These are phyloP conservation scores for Stomorhina lunata DNA, from an alignment of 2,888 invertebrate species.

Conservation along the genomic window DNA sequence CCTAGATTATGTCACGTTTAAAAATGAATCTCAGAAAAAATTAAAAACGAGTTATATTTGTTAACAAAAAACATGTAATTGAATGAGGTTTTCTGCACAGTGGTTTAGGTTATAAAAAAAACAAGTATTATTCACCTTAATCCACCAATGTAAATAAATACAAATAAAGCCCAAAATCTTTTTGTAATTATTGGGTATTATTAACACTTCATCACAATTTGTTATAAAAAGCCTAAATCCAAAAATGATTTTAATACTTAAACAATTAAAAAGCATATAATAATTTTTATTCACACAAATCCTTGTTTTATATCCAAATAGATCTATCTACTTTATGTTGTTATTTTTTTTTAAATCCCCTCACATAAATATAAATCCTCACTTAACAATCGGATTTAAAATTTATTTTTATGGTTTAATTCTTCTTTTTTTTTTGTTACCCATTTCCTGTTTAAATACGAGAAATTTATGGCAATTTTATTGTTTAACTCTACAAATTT, in stretches of 20 bases:
- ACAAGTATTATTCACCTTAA: too few relatives aligned
- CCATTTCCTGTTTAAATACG: not conserved
- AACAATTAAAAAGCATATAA: not conserved
- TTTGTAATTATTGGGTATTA: too few relatives aligned
- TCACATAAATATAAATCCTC: not conserved
- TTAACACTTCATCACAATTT: too few relatives aligned
- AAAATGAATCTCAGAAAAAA: too few relatives aligned
- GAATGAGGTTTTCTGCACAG: too few relatives aligned
- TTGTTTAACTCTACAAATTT: constrained; percentile 49
- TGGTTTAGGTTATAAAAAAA: too few relatives aligned
- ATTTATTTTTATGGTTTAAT: not conserved
- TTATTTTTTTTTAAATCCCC: not conserved
- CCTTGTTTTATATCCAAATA: not conserved
- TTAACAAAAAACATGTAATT: too few relatives aligned
- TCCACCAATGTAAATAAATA: too few relatives aligned
- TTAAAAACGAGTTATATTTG: too few relatives aligned
- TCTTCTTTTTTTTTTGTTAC: not conserved
- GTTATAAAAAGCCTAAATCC: too few relatives aligned
- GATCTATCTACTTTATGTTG: not conserved
- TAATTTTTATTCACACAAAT: not conserved
- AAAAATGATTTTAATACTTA: too few relatives aligned
- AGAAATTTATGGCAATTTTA: constrained; percentile 50
- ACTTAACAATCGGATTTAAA: constrained; percentile 15
- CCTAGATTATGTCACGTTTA: not conserved
- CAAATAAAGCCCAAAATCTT: too few relatives aligned